A percentile compares a stretch with the other conserved stretches of the same genome.
phyloP scores from a whole-genome alignment of 2,888 invertebrate genomes.

The Hipparchia sbordonii region DNA sequence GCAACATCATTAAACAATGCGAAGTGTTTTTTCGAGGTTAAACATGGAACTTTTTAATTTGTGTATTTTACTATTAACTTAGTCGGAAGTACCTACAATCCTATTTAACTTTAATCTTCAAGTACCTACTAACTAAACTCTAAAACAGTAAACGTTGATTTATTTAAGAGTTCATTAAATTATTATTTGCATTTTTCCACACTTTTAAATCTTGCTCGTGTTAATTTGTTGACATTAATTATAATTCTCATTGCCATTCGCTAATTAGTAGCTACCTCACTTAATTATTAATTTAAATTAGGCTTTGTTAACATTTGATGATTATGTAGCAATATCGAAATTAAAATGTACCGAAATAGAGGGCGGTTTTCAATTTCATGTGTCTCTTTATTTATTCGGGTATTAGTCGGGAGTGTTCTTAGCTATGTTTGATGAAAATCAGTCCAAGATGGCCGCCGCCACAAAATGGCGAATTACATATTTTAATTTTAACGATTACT shows the following conservation, averaged over 20 bases:
- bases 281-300: neutral
- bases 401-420: no score
- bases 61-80: no score
- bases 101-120: neutral
- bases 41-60: no score
- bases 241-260: neutral
- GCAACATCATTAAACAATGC: no score
- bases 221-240: neutral
- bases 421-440: no score
- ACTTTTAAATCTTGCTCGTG: neutral
- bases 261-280: neutral
- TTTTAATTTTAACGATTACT: no score
- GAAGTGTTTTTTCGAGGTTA: no score
- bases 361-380: conserved; percentile 30
- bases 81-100: no score
- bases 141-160: neutral
- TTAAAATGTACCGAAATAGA: neutral
- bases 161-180: neutral
- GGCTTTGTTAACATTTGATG: neutral
- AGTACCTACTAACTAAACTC: neutral
- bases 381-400: no score
- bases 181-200: neutral
- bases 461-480: no score
- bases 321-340: neutral
- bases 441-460: no score